Conservation (phyloP, 2,113 vertebrate species). For the Alligator mississippiensis region DNA sequence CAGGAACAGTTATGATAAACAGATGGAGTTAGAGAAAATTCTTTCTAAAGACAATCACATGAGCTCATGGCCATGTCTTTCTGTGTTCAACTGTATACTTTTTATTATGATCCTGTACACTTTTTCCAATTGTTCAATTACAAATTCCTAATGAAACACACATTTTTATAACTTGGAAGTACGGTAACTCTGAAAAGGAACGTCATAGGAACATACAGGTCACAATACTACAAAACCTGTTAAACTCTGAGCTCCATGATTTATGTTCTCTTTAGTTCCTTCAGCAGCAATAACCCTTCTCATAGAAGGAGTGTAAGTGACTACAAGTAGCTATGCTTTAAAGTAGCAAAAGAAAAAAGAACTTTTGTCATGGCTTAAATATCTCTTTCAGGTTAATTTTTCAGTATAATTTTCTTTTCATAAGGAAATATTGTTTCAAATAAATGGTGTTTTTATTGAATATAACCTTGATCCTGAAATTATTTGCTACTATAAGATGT, state of each 20-base stretch:
- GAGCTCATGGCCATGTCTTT: constrained; percentile 77
- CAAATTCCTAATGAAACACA: neutral
- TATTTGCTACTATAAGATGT: neutral
- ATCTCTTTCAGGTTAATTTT: constrained; percentile 16
- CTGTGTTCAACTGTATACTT: neutral
- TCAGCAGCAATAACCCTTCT: neutral
- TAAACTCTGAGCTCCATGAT: neutral
- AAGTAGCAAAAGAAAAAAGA: constrained; percentile 2
- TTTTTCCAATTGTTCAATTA: neutral
- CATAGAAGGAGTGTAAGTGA: constrained; percentile 17
- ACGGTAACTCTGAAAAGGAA: neutral
- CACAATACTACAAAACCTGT: neutral
- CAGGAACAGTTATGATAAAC: constrained; percentile 56
- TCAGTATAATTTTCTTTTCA: neutral
- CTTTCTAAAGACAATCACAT: constrained; percentile 78
- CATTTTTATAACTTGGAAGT: constrained; percentile 27
- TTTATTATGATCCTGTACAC: neutral
- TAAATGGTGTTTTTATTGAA: neutral
- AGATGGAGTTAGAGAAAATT: constrained; percentile 82
- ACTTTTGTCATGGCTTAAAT: constrained; percentile 7
- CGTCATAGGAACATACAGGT: constrained; percentile 35
- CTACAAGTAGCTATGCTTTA: neutral
- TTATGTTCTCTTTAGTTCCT: constrained; percentile 9
- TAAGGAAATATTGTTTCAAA: constrained; percentile 13
- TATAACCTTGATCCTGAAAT: neutral